A percentile compares a stretch with the other conserved stretches of the same genome.
Conservation (phyloP, 2,888 invertebrate species). For the Brenthis ino region DNA sequence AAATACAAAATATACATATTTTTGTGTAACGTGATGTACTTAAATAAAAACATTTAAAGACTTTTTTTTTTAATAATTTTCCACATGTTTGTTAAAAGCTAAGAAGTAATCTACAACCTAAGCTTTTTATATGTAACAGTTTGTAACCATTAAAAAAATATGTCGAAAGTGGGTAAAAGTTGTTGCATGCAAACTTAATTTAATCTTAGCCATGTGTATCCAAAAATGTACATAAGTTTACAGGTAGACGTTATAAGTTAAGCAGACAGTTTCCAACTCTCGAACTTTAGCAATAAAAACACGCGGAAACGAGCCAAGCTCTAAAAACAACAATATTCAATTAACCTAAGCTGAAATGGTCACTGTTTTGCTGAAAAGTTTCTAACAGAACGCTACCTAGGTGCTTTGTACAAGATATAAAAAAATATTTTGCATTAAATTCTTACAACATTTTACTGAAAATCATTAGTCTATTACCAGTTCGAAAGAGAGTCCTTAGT, state of each 20-base stretch:
- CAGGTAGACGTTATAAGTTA: conserved; percentile 20
- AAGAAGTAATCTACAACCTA: too few relatives aligned
- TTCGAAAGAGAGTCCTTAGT: too few relatives aligned
- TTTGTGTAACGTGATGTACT: too few relatives aligned
- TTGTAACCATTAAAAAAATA: too few relatives aligned
- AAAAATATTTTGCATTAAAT: too few relatives aligned
- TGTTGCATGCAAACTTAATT: conserved; percentile 7
- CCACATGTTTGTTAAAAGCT: too few relatives aligned
- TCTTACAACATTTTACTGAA: too few relatives aligned
- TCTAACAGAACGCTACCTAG: conserved; percentile 23
- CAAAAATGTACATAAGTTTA: conserved; percentile 16
- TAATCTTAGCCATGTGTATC: conserved; percentile 9
- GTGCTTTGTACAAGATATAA: conserved; percentile 15
- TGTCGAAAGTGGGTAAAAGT: neutral
- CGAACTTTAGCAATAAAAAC: conserved; percentile 41
- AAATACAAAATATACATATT: too few relatives aligned
- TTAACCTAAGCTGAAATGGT: conserved; percentile 39
- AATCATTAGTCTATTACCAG: too few relatives aligned
- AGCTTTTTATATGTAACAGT: too few relatives aligned
- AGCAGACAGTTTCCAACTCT: conserved; percentile 30
- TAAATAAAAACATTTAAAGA: too few relatives aligned
- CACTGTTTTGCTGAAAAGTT: conserved; percentile 37
- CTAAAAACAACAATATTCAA: conserved; percentile 43
- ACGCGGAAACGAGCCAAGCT: conserved; percentile 38
- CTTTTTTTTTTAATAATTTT: too few relatives aligned